Base-by-base conservation (phyloP, 2,113 vertebrate species). In the Triplophysa tibetana region DNA sequence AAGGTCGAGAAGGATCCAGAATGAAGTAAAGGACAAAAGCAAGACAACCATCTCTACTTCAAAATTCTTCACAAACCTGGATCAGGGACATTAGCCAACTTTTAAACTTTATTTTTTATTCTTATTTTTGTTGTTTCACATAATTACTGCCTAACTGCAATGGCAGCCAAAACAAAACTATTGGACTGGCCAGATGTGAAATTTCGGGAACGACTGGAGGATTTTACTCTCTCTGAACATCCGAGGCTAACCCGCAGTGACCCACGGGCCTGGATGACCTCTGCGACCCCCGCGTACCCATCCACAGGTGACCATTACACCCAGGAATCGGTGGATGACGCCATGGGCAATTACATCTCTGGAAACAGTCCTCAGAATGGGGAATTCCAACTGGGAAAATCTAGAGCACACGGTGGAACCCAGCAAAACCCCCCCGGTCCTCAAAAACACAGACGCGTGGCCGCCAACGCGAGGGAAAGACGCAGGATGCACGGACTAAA, bases 401-500 rank as follows among this genome's bases (percentile, higher is more conserved):
- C 38, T 11, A 72, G 82, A 16, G 68, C 38, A 2, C 69, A 48
- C 3, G 87, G 81, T 14, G 80, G 75, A 6, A 78, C 64, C 45
- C 79, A 85, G 58, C 38, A 29, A 38, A 52, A 45, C 65, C 78
- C 77, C 70, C 75, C 82, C 12, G 91, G 84, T 7, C 90, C 92
- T 3, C 90, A 90, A 75, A 92, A 73, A 69, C 92, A 92, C 87
- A 66, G 93, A 78, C 90, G 93, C n/a, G 92, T 94, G 2, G 93
- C 93, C 0, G 93, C 93, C 77, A 94, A 94, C 68, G 93, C 93
- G 19, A 78, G 93, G 65, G 93, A 94, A 85, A 87, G 93, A 80
- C 87, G 93, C 29, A 87, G 93, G 87, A 94, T 94, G 93, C 92
- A 94, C 82, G 93, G 93, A 17, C 82, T 94, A 24, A 94, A 94